These are phyloP conservation scores for Antheraea assamensis DNA, from an alignment of 2,888 invertebrate species.

Conservation along the genomic window DNA sequence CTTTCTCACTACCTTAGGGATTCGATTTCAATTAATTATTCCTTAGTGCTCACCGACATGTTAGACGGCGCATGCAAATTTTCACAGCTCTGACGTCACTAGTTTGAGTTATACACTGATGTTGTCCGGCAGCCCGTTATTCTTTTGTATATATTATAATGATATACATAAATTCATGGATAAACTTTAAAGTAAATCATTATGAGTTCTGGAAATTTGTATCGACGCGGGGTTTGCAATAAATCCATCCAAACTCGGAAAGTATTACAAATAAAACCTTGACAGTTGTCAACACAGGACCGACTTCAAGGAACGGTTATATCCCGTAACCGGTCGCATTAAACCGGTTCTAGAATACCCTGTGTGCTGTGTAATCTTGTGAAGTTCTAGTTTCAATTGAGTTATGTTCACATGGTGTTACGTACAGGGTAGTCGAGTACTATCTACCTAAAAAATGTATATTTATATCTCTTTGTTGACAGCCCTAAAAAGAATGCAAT, in stretches of 20 bases:
- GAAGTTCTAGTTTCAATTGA: neutral
- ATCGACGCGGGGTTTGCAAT: neutral
- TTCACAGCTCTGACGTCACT: too few relatives aligned
- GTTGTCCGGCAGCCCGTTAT: too few relatives aligned
- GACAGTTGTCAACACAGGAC: slow-evolving; percentile 1
- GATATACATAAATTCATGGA: too few relatives aligned
- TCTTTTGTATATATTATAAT: too few relatives aligned
- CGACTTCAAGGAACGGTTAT: neutral
- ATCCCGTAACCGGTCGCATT: neutral
- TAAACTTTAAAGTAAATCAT: too few relatives aligned
- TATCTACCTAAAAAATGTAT: neutral
- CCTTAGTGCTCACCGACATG: too few relatives aligned
- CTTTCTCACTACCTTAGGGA: too few relatives aligned
- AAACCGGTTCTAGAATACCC: neutral
- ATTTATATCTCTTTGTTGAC: neutral
- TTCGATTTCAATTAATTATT: too few relatives aligned
- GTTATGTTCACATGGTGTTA: neutral
- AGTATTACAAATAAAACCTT: neutral
- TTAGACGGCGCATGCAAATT: too few relatives aligned
- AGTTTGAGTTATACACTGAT: too few relatives aligned
- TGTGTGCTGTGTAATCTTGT: neutral
- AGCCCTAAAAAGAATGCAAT: neutral
- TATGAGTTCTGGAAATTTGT: neutral
- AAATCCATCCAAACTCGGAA: neutral
- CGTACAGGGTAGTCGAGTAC: neutral